Base-by-base conservation (phyloP, 1,140 invertebrate genomes). In the Varroa destructor region DNA sequence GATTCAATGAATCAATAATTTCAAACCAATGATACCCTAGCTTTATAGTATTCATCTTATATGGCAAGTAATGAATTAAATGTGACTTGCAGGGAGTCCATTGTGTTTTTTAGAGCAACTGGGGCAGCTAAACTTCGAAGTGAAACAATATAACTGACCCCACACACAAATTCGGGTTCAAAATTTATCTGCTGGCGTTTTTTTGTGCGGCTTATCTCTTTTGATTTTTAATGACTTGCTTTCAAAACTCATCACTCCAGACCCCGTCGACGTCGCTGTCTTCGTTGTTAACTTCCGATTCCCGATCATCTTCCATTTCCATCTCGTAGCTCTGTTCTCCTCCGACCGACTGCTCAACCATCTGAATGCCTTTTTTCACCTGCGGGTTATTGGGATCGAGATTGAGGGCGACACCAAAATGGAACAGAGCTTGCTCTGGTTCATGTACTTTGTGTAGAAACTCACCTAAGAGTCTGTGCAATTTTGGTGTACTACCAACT, bases 401-500 rank as follows among this genome's bases (percentile, higher is more conserved):
- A 85, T 84, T 86, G 55, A 88, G 78, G 42, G 87, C 87, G 74
- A 84, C 84, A 67, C 82, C 84, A 76, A 86, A 89, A 76, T 88
- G 86, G 76, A 87, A 83, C 46, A 88, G 81, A 56, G 87, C 87
- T 75, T 87, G 87, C 55, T 86, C 85, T 71, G 86, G 83, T 74
- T 87, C 86, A 72, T 82, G 80, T 43, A 79, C 79, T 70, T 80
- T 78, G 0, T 77, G 75, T 36, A 84, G 78, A 55, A 87, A 82
- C 76, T 89, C 86, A 1, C 85, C 88, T 1, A 89, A 77, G 79
- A 87, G 83, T 76, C 87, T 85, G 78, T 89, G 87, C 5, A 88
- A 79, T 75, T 83, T 82, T 70, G 83, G 85, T 1, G 85, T 85
- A 55, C 84, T 86, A 83, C 6, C 81, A 79, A 71, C 84, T 81